These are phyloP conservation scores for Dromaius novaehollandiae DNA, from an alignment of 2,113 vertebrate species.

Conservation along the genomic window DNA sequence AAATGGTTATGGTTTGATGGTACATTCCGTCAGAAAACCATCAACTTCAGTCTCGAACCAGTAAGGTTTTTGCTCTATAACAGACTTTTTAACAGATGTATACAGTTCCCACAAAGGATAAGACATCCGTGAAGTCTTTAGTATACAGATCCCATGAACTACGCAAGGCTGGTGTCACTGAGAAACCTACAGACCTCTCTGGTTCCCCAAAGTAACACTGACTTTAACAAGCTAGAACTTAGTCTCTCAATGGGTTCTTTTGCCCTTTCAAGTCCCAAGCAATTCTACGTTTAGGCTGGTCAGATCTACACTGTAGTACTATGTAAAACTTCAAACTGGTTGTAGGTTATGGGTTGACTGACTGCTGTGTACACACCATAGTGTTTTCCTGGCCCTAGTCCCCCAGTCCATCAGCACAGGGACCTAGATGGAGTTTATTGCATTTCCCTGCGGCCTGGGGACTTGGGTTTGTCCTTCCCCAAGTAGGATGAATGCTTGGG, in stretches of 20 bases:
- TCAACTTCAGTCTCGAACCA: background rate
- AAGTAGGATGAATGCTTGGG: background rate
- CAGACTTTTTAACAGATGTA: background rate
- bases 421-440: background rate
- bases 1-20: slow-evolving; percentile 25
- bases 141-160: background rate
- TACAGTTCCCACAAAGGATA: background rate
- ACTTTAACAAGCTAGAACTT: background rate
- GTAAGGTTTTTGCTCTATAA: background rate
- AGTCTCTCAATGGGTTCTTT: background rate
- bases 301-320: background rate
- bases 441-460: background rate
- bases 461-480: background rate
- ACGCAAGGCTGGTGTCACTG: background rate
- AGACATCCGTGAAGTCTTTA: background rate
- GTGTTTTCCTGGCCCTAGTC: background rate
- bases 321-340: background rate
- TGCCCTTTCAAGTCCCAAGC: background rate
- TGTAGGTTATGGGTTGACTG: background rate
- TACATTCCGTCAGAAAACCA: background rate
- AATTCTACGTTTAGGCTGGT: background rate
- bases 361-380: no score
- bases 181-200: background rate
- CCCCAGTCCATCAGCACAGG: no score
- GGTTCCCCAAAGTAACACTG: background rate